Evolutionary conservation across 2,888 invertebrate genomes (phyloP), one percentile per base, ranked within the genome.

Genomic region (Enchytraeus crypticus): DNA sequence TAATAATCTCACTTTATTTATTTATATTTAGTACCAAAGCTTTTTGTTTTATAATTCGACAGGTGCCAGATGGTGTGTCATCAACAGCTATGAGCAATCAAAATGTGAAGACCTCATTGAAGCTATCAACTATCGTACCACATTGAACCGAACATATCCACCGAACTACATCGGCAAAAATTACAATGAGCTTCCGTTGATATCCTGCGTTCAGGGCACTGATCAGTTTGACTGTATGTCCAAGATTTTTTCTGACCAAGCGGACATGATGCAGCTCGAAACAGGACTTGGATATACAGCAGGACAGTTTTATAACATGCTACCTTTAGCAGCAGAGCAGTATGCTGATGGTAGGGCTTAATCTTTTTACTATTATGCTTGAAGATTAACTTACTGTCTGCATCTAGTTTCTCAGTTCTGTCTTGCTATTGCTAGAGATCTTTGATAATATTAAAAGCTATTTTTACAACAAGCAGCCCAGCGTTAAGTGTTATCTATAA

Each of bases 281-380:
- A 88, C 95, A n/a, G 95, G 95, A 2, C 90, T 93, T 81, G 88
- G 93, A 1, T 93, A 92, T 79, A 85, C 90, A 18, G 93, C 89
- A 34, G 96, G 95, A 0, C 84, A 92, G 63, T 92, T 89, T 75
- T 90, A 92, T 79, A 92, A 92, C 71, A 84, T 95, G 61, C 85
- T 93, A 27, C 95, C 96, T 2, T 88, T 96, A 59, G 84, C 76
- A 63, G 76, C 74, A 18, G 78, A 78, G 61, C 73, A 72, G 64
- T 77, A 77, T 66, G 69, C 63, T 32, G 55, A 57, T 5, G 61
- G 73, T 73, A 65, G 61, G 63, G 51, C 32, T 38, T 38, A 11
- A 11, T 8, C 8, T 38, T 38, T 38, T 38, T 38, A 18, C 11
- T 38, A 38, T 38, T n/a, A n/a, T n/a, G n/a, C n/a, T n/a, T n/a